A percentile compares a stretch with the other conserved stretches of the same genome.
Evolutionary conservation across 2,888 invertebrate species (phyloP).

Genomic region (Parelbella ahira): DNA sequence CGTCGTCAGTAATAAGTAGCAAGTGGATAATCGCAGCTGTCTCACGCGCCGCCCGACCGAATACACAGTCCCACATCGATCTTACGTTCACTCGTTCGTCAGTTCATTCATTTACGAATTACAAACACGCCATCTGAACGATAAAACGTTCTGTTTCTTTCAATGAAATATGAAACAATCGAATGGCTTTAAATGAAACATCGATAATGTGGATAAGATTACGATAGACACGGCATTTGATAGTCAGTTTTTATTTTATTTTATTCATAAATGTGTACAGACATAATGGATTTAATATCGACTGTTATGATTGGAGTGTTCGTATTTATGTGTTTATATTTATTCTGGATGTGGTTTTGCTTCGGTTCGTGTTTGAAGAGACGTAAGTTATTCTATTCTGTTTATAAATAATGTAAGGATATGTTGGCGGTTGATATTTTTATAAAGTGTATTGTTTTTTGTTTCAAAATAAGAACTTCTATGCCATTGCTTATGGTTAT

Average conservation of each 20-base stretch:
- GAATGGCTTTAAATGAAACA: conserved; percentile 11
- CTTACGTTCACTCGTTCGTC: conserved; percentile 21
- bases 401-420: too few species aligned
- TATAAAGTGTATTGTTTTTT: too few species aligned
- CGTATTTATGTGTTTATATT: conserved; percentile 54
- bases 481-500: too few species aligned
- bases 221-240: conserved; percentile 1
- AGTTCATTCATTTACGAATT: conserved; percentile 26
- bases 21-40: conserved; percentile 18
- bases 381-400: conserved; percentile 49
- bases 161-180: conserved; percentile 1
- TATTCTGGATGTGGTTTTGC: conserved; percentile 72
- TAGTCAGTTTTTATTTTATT: conserved; percentile 7
- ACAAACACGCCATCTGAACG: conserved; percentile 9
- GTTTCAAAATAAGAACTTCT: too few species aligned
- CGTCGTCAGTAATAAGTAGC: conserved; percentile 1
- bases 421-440: too few species aligned
- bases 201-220: conserved; percentile 26
- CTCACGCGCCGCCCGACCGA: conserved; percentile 3
- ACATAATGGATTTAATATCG: conserved; percentile 49
- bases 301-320: conserved; percentile 42
- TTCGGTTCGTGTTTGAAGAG: conserved; percentile 51
- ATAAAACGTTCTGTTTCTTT: neutral
- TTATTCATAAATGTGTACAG: neutral
- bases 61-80: conserved; percentile 5